Base-by-base conservation (phyloP, 2,888 invertebrate genomes). In the Pyrrhosoma nymphula region DNA sequence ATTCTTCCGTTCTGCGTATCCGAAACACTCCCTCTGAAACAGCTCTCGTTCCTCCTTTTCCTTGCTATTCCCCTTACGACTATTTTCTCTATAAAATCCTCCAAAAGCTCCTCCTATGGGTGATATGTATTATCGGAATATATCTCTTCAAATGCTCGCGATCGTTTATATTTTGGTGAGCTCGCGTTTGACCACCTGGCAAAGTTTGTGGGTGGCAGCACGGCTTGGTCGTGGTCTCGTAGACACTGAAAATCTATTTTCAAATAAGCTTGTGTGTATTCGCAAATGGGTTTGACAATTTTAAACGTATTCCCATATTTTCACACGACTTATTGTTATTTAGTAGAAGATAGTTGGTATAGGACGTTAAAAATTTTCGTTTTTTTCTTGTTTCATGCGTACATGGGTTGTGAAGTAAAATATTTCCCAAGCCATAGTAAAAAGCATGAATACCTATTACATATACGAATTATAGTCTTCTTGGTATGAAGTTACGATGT, bases 11-110 rank as follows among this genome's bases (percentile, higher is more conserved):
- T 82, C 82, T 20, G 26, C 35, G 35, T 35, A 30, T 10, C 82
- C 82, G 35, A 35, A 82, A 82, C 82, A 82, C 82, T 16, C 82
- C 12, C 23, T n/a, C n/a, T 35, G 14, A 26, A 23, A 16, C 82
- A 35, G 35, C 30, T 82, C 82, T 14, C 35, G 30, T 20, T 82
- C 35, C 82, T 47, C 47, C 16, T 35, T 82, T 35, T 35, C 82
- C 35, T 82, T 26, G 23, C n/a, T 69, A 20, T 20, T 8, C n/a
- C 69, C 23, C n/a, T 12, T 8, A 35, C 82, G 30, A 14, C 16
- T 16, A 26, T 82, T 82, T 82, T 82, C 35, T 60, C 60, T 60
- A 60, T 82, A 35, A 82, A 82, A 82, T 82, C 82, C 82, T n/a
- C 14, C 30, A 35, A 35, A 35, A 82, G 82, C 35, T 35, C 18